These are phyloP conservation scores for Mormyrus iriodes DNA, from an alignment of 2,113 vertebrate species.

Conservation along the genomic window DNA sequence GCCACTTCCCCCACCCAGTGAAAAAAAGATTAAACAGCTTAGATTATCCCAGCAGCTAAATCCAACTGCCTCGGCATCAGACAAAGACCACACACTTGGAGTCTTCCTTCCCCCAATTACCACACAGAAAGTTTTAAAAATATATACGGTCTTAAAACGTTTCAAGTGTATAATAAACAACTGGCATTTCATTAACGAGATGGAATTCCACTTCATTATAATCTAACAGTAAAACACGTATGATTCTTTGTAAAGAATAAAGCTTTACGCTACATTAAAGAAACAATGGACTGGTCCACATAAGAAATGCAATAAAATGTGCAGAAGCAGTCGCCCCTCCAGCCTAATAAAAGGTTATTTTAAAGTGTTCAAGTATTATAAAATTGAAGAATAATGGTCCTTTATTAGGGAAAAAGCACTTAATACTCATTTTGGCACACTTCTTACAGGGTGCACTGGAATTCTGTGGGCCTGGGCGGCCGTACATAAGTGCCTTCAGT, in stretches of 20 bases:
- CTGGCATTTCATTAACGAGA: conserved; percentile 33
- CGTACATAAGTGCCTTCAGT: not conserved
- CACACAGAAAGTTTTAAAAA: conserved; percentile 3
- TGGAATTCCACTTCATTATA: conserved; percentile 29
- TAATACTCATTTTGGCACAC: not conserved
- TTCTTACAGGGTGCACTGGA: not conserved
- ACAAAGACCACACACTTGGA: conserved; percentile 70
- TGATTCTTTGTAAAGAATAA: conserved; percentile 45
- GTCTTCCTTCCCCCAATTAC: conserved; percentile 26
- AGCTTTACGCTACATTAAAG: conserved; percentile 30
- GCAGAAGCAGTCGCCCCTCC: conserved; percentile 12
- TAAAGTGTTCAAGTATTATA: conserved; percentile 9
- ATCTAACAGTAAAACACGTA: conserved; percentile 34
- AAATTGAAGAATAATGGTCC: not conserved
- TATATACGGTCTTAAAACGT: conserved; percentile 49
- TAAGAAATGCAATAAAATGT: conserved; percentile 37
- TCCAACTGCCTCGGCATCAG: conserved; percentile 42
- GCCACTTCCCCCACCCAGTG: conserved; percentile 40
- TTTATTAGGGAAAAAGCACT: not conserved
- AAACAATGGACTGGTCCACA: conserved; percentile 34
- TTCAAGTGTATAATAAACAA: conserved; percentile 52
- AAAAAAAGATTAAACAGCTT: conserved; percentile 54
- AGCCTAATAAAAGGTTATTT: not conserved
- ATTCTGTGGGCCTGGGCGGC: not conserved
- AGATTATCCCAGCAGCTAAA: conserved; percentile 73